Percentiles rank a stretch among this genome's conserved stretches.
Conservation (phyloP, 2,113 vertebrate genomes). For the Coturnix japonica region DNA sequence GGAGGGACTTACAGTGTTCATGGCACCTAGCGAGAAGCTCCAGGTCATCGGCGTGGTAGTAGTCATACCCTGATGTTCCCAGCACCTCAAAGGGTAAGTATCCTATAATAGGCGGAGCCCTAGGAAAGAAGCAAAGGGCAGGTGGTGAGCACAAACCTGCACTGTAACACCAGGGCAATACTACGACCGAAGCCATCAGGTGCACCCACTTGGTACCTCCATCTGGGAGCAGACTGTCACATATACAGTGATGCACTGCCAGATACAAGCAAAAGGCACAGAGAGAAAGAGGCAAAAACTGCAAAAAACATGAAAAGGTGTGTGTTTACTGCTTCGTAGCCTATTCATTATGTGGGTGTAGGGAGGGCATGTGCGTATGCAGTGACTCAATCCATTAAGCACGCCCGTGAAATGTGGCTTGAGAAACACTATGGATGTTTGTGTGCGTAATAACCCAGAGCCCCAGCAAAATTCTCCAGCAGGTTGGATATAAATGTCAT, state of each 20-base stretch:
- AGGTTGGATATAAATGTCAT: conserved; percentile 48
- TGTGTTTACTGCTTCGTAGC: conserved; percentile 46
- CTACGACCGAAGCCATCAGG: neutral
- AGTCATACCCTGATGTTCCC: conserved; percentile 90
- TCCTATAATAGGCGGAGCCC: conserved; percentile 88
- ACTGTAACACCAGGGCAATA: neutral
- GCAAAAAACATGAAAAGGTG: conserved; percentile 54
- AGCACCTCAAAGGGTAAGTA: conserved; percentile 93
- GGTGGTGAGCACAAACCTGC: neutral
- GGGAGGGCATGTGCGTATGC: conserved; percentile 26
- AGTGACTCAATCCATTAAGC: conserved; percentile 61
- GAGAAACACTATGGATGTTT: conserved; percentile 31
- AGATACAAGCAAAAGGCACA: neutral
- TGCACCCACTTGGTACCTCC: neutral
- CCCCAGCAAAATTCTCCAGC: conserved; percentile 22
- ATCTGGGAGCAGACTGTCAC: neutral
- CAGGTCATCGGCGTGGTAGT: conserved; percentile 90
- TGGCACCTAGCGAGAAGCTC: conserved; percentile 90
- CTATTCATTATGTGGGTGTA: conserved; percentile 60
- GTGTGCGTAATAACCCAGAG: neutral
- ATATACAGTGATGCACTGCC: neutral
- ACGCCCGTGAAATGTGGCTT: conserved; percentile 34
- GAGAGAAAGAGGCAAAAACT: neutral
- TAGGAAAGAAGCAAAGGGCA: conserved; percentile 67
- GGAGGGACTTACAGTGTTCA: conserved; percentile 84